Evolutionary conservation across 2,113 vertebrate species (phyloP), one percentile per base, ranked within the genome.

Genomic region (Peromyscus maniculatus): DNA sequence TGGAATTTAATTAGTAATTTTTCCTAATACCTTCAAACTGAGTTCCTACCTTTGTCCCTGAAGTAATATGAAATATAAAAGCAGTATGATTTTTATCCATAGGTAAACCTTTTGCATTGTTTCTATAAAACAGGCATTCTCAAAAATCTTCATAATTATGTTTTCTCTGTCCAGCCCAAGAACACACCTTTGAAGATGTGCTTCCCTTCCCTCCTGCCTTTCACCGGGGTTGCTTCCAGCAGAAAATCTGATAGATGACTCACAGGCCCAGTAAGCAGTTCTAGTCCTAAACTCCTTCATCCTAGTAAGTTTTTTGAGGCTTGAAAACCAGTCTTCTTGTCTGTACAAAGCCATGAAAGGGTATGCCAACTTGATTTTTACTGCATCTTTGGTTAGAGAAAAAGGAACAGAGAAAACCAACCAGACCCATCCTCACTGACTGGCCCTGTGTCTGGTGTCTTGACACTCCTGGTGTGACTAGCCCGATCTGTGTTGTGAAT

Each of bases 371-470:
- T 95, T 0, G 9, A 52, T 96, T 97, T 74, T 95, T 93, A 69
- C 69, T n/a, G 87, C 39, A 86, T 71, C 21, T 59, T 77, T 94
- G 43, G 17, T 31, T 69, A 75, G 89, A 97, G 88, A 72, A 95
- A 97, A 98, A 97, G 75, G 33, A 98, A 97, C 21, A 21, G 79
- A 62, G 71, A 94, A 78, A 55, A 89, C 55, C 69, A 94, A 72
- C 13, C 19, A 66, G 2, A 1, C 69, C 62, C 5, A 1, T 82
- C 79, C 72, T 0, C 92, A 86, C 22, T 72, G 19, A 90, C n/a
- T 84, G 17, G 93, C 96, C 80, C 89, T 26, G 0, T 82, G 62
- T 43, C 95, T 71, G 64, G 72, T 96, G 52, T 86, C n/a, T 57
- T 91, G 74, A 97, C 90, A 86, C 69, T 88, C 71, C 89, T 67